Evolutionary conservation across 2,888 invertebrate genomes (phyloP).

Genomic region (Polietes domitor): DNA sequence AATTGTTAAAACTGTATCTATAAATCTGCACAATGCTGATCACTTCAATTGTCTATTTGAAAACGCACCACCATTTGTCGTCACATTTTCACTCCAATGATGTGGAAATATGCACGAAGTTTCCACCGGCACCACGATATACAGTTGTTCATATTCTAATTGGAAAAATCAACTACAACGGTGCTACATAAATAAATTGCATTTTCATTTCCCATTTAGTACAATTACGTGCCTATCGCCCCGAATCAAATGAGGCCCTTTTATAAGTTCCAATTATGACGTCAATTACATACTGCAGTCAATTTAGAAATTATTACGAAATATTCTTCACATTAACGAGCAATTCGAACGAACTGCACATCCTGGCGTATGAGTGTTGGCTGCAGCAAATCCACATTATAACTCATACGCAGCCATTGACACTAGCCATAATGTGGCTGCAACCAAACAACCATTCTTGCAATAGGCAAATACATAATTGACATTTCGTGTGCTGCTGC

Average conservation of each 20-base stretch:
- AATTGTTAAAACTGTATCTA: too few species aligned
- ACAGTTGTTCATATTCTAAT: too few species aligned
- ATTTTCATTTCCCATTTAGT: too few species aligned
- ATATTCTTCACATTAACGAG: background rate
- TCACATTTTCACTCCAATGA: too few species aligned
- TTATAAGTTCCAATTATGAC: background rate
- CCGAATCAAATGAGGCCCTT: background rate
- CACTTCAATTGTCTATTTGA: too few species aligned
- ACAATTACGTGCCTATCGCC: background rate
- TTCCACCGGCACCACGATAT: too few species aligned
- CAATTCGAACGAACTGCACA: background rate
- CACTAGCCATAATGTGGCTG: background rate
- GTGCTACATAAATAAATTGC: too few species aligned
- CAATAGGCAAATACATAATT: conserved; percentile 12
- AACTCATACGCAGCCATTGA: background rate
- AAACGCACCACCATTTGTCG: too few species aligned
- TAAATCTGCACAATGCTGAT: too few species aligned
- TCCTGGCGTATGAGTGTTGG: background rate
- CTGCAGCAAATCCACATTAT: background rate
- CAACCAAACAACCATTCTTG: background rate
- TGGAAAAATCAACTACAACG: too few species aligned
- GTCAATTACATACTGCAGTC: background rate
- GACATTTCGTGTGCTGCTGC: background rate
- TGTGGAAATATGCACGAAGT: too few species aligned
- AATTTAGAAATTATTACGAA: conserved; percentile 2